These are phyloP conservation scores for Fulica atra DNA, from an alignment of 2,113 vertebrate genomes.

Conservation along the genomic window DNA sequence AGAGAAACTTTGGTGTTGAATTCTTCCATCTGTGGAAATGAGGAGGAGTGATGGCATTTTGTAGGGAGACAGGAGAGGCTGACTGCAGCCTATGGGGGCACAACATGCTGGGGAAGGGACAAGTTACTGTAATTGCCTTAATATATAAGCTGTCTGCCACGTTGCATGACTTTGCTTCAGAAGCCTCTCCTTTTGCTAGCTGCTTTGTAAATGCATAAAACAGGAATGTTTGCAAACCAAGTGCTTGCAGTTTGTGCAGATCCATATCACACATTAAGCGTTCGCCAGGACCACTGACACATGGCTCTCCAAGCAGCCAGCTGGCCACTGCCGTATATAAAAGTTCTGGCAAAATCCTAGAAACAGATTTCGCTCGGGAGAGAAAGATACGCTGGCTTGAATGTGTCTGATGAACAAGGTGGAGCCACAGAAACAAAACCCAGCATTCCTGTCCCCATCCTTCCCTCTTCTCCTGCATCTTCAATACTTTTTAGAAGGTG, in stretches of 20 bases:
- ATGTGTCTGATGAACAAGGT: conserved; percentile 34
- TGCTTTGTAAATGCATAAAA: conserved; percentile 55
- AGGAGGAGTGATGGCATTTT: not conserved
- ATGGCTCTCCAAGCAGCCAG: conserved; percentile 68
- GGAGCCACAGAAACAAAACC: not conserved
- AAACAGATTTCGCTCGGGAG: conserved; percentile 59
- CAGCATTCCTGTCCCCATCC: not conserved
- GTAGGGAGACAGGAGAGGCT: not conserved
- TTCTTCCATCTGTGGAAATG: not conserved
- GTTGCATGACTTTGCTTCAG: conserved; percentile 35
- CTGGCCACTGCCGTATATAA: conserved; percentile 68
- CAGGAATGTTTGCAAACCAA: conserved; percentile 66
- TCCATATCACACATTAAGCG: conserved; percentile 63
- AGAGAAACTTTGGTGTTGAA: not conserved
- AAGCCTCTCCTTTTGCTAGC: conserved; percentile 45
- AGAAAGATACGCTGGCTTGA: conserved; percentile 40
- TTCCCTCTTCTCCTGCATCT: not conserved
- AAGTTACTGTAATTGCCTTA: not conserved
- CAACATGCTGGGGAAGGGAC: not conserved
- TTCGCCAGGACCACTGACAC: conserved; percentile 64
- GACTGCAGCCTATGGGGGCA: not conserved
- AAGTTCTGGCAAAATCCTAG: conserved; percentile 56
- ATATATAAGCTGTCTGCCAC: not conserved
- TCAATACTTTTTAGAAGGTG: not conserved
- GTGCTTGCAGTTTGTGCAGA: conserved; percentile 44